phyloP scores from a whole-genome alignment of 2,113 vertebrate genomes.

The Solea solea region DNA sequence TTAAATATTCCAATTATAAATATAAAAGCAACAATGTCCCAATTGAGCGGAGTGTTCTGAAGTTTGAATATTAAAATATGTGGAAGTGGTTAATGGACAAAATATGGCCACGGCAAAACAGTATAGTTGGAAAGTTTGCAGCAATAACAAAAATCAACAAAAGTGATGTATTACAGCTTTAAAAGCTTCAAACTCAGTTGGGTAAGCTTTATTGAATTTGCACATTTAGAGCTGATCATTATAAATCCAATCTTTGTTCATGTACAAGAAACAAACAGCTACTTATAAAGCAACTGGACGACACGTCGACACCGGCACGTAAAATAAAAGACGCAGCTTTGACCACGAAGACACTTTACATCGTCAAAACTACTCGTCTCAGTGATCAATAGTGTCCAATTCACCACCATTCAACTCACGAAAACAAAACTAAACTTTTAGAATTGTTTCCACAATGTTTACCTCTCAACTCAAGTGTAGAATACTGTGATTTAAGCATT shows the following conservation, averaged over 20 bases:
- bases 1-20: too few species aligned
- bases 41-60: too few species aligned
- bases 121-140: too few species aligned
- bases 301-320: conserved; percentile 21
- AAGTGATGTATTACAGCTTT: too few species aligned
- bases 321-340: conserved; percentile 42
- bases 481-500: background rate
- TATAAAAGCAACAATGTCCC: too few species aligned
- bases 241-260: conserved; percentile 37
- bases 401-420: background rate
- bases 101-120: too few species aligned
- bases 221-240: conserved; percentile 37
- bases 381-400: conserved; percentile 7
- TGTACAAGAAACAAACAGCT: conserved; percentile 33
- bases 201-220: conserved; percentile 74
- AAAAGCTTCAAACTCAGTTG: conserved; percentile 13
- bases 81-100: too few species aligned
- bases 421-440: too few species aligned
- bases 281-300: conserved; percentile 65
- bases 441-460: background rate
- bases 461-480: background rate
- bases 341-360: conserved; percentile 45
- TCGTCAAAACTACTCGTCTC: conserved; percentile 7
- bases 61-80: too few species aligned
- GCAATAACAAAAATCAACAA: too few species aligned